These are phyloP conservation scores for Sorex fumeus DNA, from an alignment of 2,113 vertebrate species.

Conservation along the genomic window DNA sequence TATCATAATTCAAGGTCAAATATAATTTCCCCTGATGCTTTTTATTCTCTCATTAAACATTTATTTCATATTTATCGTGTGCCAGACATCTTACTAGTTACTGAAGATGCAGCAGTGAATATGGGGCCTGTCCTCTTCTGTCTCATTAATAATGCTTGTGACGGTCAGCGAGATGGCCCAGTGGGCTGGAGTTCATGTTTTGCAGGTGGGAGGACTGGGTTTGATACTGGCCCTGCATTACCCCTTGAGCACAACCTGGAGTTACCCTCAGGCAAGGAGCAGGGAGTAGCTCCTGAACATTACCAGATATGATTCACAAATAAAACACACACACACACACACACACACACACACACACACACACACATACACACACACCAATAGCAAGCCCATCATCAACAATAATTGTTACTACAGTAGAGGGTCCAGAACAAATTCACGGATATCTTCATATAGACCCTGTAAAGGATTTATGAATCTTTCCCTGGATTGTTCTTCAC, in stretches of 20 bases:
- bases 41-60: constrained; percentile 59
- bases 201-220: too few species aligned
- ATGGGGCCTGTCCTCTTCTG: constrained; percentile 16
- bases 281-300: too few species aligned
- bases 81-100: constrained; percentile 16
- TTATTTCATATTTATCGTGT: constrained; percentile 46
- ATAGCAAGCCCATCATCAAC: constrained; percentile 40
- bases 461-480: neutral
- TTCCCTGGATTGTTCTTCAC: constrained; percentile 10
- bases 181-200: too few species aligned
- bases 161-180: too few species aligned
- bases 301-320: too few species aligned
- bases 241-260: too few species aligned
- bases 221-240: too few species aligned
- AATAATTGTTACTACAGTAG: constrained; percentile 10
- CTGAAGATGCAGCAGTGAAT: constrained; percentile 34
- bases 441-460: constrained; percentile 7
- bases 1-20: neutral
- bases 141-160: constrained; percentile 36
- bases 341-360: constrained; percentile 37
- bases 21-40: too few species aligned
- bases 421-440: constrained; percentile 41
- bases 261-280: too few species aligned
- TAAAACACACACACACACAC: too few species aligned
- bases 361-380: constrained; percentile 11